phyloP scores from a whole-genome alignment of 2,888 invertebrate genomes.

The Brachypalpus laphriformis region DNA sequence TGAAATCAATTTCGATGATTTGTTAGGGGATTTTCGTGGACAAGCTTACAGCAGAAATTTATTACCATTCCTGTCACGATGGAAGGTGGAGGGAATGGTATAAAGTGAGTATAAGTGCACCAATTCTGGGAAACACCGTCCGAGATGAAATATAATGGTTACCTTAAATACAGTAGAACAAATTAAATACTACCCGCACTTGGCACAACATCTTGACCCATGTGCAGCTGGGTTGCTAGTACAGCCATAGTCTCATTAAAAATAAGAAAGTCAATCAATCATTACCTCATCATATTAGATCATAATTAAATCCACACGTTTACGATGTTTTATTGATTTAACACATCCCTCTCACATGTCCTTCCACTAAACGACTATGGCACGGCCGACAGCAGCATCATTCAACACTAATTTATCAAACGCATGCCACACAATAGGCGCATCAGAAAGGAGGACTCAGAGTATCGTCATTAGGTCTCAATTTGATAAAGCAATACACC shows the following conservation, averaged over 20 bases:
- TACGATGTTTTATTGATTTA: conserved; percentile 55
- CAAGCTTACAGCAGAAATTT: neutral
- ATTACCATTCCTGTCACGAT: neutral
- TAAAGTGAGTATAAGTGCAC: neutral
- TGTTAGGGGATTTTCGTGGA: neutral
- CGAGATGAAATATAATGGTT: neutral
- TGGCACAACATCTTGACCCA: neutral
- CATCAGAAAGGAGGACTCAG: conserved; percentile 27
- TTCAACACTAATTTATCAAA: conserved; percentile 64
- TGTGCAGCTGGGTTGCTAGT: neutral
- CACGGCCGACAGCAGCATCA: conserved; percentile 36
- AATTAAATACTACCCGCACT: neutral
- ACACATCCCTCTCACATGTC: conserved; percentile 43
- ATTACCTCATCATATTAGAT: conserved; percentile 51
- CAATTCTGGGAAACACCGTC: neutral
- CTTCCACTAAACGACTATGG: conserved; percentile 22
- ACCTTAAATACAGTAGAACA: neutral
- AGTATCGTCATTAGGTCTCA: conserved; percentile 58
- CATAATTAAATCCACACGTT: conserved; percentile 62
- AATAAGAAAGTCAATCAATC: conserved; percentile 51
- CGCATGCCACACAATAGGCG: conserved; percentile 44
- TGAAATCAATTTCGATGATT: too few relatives aligned
- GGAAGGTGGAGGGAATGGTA: neutral
- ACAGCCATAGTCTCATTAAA: neutral
- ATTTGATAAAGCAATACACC: conserved; percentile 17